Conservation (phyloP, 2,888 invertebrate genomes). For the Drosophila algonquin region DNA sequence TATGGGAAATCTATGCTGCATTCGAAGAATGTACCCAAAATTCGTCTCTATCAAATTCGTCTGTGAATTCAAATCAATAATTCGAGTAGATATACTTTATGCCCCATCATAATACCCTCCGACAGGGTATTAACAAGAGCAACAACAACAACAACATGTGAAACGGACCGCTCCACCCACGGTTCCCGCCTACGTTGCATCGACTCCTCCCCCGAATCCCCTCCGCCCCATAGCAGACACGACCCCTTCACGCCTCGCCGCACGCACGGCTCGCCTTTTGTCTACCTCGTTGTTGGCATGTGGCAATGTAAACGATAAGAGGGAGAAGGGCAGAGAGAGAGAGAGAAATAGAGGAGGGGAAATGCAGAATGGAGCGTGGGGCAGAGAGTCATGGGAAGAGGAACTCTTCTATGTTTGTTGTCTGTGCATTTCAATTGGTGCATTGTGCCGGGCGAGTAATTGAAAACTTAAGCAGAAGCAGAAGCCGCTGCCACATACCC, state of each 20-base stretch:
- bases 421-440: conserved; percentile 67
- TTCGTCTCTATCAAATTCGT: background rate
- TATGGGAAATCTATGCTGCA: background rate
- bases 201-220: conserved; percentile 18
- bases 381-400: conserved; percentile 3
- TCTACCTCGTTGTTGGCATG: conserved; percentile 50
- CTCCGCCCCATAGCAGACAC: conserved; percentile 11
- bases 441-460: conserved; percentile 67
- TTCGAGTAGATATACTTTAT: background rate
- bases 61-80: background rate
- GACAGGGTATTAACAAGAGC: conserved; percentile 1
- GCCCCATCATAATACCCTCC: background rate
- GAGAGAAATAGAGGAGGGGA: background rate
- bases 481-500: conserved; percentile 14
- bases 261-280: conserved; percentile 73
- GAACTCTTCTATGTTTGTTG: conserved; percentile 52
- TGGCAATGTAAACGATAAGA: conserved; percentile 7
- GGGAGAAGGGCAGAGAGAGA: background rate
- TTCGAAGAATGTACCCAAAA: background rate
- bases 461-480: conserved; percentile 71
- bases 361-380: background rate
- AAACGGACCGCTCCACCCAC: conserved; percentile 32
- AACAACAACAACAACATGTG: conserved; percentile 29
- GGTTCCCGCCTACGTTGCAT: background rate
- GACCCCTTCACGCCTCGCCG: conserved; percentile 67